A percentile compares a stretch with the other conserved stretches of the same genome.
Conservation (phyloP, 2,113 vertebrate species). For the Percopsis transmontana region DNA sequence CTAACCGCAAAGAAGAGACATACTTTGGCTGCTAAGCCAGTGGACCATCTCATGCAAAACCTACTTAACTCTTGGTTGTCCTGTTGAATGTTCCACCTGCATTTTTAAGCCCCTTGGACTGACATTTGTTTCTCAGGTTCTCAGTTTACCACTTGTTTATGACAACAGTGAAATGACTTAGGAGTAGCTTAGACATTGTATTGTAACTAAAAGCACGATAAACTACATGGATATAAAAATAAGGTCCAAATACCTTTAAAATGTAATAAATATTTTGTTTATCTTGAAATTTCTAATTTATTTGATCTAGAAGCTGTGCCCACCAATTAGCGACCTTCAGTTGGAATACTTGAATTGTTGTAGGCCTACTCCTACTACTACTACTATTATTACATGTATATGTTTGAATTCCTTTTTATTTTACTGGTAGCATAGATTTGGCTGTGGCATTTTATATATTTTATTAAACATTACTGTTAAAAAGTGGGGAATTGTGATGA, state of each 20-base stretch:
- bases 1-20: neutral
- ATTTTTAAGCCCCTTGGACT: conserved; percentile 5
- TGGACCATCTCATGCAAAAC: no score
- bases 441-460: no score
- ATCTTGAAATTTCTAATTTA: neutral
- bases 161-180: neutral
- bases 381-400: no score
- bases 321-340: no score
- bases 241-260: neutral
- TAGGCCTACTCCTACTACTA: no score
- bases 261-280: conserved; percentile 3
- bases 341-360: no score
- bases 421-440: no score
- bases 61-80: neutral
- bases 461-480: no score
- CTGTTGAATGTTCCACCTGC: neutral
- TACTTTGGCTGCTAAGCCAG: neutral
- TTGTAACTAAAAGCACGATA: no score
- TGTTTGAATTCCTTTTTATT: no score
- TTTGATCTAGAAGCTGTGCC: neutral
- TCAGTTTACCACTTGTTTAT: neutral
- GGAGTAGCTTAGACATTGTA: neutral
- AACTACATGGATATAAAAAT: neutral
- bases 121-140: conserved; percentile 12
- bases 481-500: no score